A percentile compares a stretch with the other conserved stretches of the same genome.
Evolutionary conservation across 2,797 vertebrate species (phyloP).

Genomic region (Gallinago nigripennis): DNA sequence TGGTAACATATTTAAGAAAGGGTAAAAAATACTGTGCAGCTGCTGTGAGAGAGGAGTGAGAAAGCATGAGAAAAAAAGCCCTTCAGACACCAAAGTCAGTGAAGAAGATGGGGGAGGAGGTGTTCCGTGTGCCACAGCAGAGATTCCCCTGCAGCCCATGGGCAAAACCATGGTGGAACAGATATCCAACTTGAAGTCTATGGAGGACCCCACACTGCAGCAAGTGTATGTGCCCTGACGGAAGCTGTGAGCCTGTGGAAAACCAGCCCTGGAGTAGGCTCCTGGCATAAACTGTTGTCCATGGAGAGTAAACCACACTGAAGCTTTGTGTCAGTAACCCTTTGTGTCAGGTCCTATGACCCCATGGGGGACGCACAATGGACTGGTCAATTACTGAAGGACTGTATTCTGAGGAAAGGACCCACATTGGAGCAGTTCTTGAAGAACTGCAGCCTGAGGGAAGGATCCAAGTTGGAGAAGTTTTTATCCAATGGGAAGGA

Average conservation of each 20-base stretch:
- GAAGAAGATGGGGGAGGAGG: neutral
- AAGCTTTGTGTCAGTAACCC: no score
- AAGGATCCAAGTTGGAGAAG: neutral
- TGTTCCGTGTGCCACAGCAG: neutral
- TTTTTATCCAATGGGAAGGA: neutral
- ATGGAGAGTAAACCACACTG: neutral
- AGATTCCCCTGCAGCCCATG: neutral
- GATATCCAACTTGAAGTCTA: neutral
- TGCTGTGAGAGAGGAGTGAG: neutral
- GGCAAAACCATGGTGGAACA: neutral
- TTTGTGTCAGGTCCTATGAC: neutral
- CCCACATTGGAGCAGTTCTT: neutral
- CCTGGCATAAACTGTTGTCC: neutral
- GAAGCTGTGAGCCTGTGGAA: neutral
- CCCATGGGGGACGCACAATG: accelerated
- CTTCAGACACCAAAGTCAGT: neutral
- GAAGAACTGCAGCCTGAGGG: neutral
- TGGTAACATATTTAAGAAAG: neutral
- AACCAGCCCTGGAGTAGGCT: neutral
- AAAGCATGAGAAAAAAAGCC: neutral
- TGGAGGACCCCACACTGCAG: neutral
- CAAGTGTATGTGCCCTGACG: neutral
- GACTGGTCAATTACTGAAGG: neutral
- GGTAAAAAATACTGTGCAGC: neutral
- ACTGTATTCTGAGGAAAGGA: neutral